Conservation (phyloP, 2,113 vertebrate genomes). For the Ictidomys tridecemlineatus region DNA sequence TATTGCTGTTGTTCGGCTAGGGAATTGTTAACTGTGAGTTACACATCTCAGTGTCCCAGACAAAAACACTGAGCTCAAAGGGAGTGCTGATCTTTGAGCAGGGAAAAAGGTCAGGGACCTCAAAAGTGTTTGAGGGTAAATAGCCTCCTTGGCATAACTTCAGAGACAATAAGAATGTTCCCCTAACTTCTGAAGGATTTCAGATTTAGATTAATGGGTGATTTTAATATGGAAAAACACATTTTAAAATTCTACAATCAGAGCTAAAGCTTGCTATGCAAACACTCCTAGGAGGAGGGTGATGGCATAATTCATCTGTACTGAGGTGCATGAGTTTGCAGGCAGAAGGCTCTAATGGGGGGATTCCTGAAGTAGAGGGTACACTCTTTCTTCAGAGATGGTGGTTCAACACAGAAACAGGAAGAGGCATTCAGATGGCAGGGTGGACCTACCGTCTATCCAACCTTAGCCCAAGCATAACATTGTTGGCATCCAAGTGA, state of each 20-base stretch:
- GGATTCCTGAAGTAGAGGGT: neutral
- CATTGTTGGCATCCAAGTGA: neutral
- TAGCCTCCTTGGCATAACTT: neutral
- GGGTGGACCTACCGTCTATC: neutral
- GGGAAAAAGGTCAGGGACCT: neutral
- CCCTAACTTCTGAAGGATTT: conserved; percentile 25
- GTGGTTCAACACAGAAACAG: neutral
- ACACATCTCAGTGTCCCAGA: conserved; percentile 64
- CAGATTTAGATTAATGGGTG: conserved; percentile 10
- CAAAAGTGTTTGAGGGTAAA: conserved; percentile 23
- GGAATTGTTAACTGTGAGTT: conserved; percentile 77
- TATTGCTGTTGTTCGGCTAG: conserved; percentile 66
- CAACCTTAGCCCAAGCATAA: neutral
- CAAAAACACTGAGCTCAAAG: conserved; percentile 69
- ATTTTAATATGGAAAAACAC: neutral
- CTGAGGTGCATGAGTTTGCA: neutral
- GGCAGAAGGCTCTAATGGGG: neutral
- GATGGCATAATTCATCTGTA: neutral
- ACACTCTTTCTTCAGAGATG: neutral
- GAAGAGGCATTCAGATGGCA: neutral
- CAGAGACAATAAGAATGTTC: conserved; percentile 3
- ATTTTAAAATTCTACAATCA: conserved; percentile 21
- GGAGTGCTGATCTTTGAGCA: conserved; percentile 42
- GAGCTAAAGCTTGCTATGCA: conserved; percentile 12
- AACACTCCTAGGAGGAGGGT: neutral